These are phyloP conservation scores for Actinernus sp. DNA, from an alignment of 92 coral and sea anemone genomes.

Conservation along the genomic window DNA sequence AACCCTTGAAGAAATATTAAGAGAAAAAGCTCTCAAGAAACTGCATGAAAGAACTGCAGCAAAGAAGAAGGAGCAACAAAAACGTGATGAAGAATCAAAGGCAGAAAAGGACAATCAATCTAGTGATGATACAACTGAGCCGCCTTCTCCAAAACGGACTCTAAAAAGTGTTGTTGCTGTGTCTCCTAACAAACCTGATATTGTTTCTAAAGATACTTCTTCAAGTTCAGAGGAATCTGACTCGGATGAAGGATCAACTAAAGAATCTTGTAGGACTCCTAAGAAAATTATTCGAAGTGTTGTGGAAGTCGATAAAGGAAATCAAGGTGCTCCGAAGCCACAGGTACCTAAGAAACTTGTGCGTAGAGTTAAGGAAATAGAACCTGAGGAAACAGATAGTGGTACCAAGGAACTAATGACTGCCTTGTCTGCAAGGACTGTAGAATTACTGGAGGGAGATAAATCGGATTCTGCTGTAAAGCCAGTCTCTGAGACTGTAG, in stretches of 20 bases:
- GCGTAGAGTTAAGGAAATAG: conserved; percentile 7
- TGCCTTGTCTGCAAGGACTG: neutral
- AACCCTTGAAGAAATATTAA: conserved; percentile 88
- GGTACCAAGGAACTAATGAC: neutral
- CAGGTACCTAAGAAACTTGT: conserved; percentile 12
- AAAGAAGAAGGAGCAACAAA: conserved; percentile 22
- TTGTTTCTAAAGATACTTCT: neutral
- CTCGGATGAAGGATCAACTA: no score
- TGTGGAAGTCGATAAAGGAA: conserved; percentile 15
- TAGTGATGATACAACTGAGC: conserved; percentile 5
- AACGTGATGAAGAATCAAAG: conserved; percentile 7
- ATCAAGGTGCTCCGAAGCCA: neutral
- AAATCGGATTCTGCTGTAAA: neutral
- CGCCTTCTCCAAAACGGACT: conserved; percentile 17
- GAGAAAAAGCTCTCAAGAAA: conserved; percentile 94
- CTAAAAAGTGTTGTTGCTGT: conserved; percentile 37
- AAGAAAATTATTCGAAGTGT: conserved; percentile 16
- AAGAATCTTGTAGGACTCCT: neutral
- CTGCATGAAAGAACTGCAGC: conserved; percentile 80
- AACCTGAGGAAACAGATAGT: neutral
- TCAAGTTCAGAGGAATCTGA: conserved; percentile 2
- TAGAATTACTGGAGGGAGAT: conserved; percentile 1
- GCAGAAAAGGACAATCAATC: conserved; percentile 3
- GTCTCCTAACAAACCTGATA: conserved; percentile 5
- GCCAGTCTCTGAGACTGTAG: neutral